Evolutionary conservation across 2,888 invertebrate species (phyloP).

Genomic region (Augochlorella aurata): DNA sequence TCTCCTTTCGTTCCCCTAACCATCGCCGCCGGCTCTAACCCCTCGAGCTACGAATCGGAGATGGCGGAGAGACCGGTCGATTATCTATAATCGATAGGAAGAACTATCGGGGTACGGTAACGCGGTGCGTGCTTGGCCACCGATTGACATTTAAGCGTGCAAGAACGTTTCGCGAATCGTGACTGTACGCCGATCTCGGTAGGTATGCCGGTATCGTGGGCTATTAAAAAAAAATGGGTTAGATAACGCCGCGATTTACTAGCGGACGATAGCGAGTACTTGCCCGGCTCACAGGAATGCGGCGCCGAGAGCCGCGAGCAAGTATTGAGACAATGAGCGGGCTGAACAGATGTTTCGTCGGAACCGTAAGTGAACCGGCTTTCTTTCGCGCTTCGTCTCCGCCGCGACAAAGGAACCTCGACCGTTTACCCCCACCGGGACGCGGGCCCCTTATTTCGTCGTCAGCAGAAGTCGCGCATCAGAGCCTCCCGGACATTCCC

Average conservation of each 20-base stretch:
- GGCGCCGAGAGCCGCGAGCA: background rate
- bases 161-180: background rate
- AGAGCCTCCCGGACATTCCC: background rate
- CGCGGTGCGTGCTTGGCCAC: slow-evolving; percentile 19
- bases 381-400: slow-evolving; percentile 17
- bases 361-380: slow-evolving; percentile 24
- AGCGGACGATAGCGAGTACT: too few species aligned
- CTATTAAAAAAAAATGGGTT: background rate
- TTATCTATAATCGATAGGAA: slow-evolving; percentile 71
- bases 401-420: slow-evolving; percentile 11
- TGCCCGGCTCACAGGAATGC: background rate
- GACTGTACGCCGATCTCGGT: background rate
- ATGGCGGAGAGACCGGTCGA: slow-evolving; percentile 70
- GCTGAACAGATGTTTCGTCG: slow-evolving; percentile 4
- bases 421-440: slow-evolving; percentile 9
- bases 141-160: background rate
- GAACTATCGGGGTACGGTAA: slow-evolving; percentile 53
- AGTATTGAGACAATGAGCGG: background rate
- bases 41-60: slow-evolving; percentile 70
- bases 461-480: background rate
- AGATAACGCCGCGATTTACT: slow-evolving; percentile 2
- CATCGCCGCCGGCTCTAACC: slow-evolving; percentile 59
- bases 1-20: slow-evolving; percentile 47
- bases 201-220: background rate
- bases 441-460: background rate